Evolutionary conservation across 2,888 invertebrate genomes (phyloP).

Genomic region (Chymomyza procnemis): DNA sequence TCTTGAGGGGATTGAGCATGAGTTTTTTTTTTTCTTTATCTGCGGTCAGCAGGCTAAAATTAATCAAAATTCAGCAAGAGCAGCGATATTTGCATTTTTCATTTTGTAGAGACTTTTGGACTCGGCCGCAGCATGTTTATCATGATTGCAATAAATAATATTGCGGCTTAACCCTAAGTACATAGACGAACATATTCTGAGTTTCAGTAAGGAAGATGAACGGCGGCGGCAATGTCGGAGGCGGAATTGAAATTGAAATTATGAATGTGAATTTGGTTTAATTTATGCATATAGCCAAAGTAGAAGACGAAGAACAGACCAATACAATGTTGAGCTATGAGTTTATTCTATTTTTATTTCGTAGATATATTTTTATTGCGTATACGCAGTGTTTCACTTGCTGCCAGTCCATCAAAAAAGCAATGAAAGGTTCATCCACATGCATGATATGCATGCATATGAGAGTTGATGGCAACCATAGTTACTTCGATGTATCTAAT

Average conservation of each 20-base stretch:
- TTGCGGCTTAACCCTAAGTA: slow-evolving; percentile 35
- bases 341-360: not conserved
- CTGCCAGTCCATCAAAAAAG: not conserved
- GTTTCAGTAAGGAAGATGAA: slow-evolving; percentile 26
- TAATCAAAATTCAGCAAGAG: slow-evolving; percentile 50
- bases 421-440: not conserved
- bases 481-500: not conserved
- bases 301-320: not conserved
- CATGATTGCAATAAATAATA: slow-evolving; percentile 61
- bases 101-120: slow-evolving; percentile 15
- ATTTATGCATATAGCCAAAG: not conserved
- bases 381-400: too few relatives aligned
- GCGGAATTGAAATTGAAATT: not conserved
- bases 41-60: slow-evolving; percentile 42
- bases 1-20: not conserved
- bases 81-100: slow-evolving; percentile 43
- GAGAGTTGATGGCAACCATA: not conserved
- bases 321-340: not conserved
- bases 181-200: slow-evolving; percentile 6
- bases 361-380: not conserved
- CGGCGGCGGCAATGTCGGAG: not conserved
- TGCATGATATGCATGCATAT: not conserved
- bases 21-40: not conserved
- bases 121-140: slow-evolving; percentile 41
- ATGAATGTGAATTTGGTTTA: not conserved